A percentile compares a stretch with the other conserved stretches of the same genome.
Conservation (phyloP, 2,888 invertebrate genomes). For the Clistopyga incitator region DNA sequence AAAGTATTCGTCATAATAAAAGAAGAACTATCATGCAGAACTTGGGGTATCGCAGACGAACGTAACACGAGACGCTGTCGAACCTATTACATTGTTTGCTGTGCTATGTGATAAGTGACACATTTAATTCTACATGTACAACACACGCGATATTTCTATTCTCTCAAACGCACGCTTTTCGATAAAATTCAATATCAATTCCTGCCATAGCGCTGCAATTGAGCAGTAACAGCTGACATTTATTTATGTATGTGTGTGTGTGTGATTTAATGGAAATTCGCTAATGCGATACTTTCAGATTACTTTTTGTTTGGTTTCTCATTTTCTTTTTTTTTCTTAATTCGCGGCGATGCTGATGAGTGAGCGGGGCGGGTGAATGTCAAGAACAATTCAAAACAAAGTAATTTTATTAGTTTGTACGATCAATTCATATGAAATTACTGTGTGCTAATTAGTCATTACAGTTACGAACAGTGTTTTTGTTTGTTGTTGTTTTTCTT, state of each 20-base stretch:
- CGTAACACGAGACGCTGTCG: constrained; percentile 2
- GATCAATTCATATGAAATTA: constrained; percentile 75
- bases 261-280: constrained; percentile 35
- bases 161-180: neutral
- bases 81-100: constrained; percentile 4
- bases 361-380: constrained; percentile 31
- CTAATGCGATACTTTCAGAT: constrained; percentile 44
- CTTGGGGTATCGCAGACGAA: neutral
- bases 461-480: constrained; percentile 71
- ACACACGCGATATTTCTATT: constrained; percentile 34
- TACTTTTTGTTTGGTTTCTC: neutral
- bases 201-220: constrained; percentile 11
- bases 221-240: neutral
- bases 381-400: constrained; percentile 71
- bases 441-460: constrained; percentile 73
- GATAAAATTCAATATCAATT: constrained; percentile 35
- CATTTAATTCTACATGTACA: constrained; percentile 14
- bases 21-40: constrained; percentile 3
- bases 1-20: neutral
- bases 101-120: constrained; percentile 14
- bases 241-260: neutral
- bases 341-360: constrained; percentile 33
- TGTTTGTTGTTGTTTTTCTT: constrained; percentile 47
- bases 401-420: constrained; percentile 71
- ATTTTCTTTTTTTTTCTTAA: neutral